These are phyloP conservation scores for Umimayanthus kanabou DNA, from an alignment of 92 coral and sea anemone species.

Conservation along the genomic window DNA sequence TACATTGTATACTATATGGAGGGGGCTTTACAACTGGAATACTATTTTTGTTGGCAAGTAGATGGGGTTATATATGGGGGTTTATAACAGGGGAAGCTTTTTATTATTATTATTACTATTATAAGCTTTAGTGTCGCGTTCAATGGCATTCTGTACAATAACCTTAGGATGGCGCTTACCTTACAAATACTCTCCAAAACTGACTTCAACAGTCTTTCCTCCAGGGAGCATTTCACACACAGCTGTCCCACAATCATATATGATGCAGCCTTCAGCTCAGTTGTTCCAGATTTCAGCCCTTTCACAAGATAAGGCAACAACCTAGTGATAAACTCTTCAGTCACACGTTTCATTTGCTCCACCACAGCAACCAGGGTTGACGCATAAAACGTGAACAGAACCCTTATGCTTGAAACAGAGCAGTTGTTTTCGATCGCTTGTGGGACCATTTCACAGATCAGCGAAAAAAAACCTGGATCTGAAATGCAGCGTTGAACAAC, in stretches of 20 bases:
- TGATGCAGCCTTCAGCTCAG: slow-evolving; percentile 81
- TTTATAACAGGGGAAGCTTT: too few species aligned
- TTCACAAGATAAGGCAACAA: slow-evolving; percentile 70
- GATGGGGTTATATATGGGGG: too few species aligned
- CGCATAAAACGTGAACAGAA: slow-evolving; percentile 88
- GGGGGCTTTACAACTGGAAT: too few species aligned
- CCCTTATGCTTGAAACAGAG: slow-evolving; percentile 68
- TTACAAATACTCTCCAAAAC: slow-evolving; percentile 81
- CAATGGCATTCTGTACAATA: not conserved
- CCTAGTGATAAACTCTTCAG: slow-evolving; percentile 73
- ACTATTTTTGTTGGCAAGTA: too few species aligned
- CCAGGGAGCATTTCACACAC: slow-evolving; percentile 77
- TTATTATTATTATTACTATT: too few species aligned
- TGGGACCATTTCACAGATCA: slow-evolving; percentile 78
- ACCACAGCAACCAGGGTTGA: slow-evolving; percentile 86
- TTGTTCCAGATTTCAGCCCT: slow-evolving; percentile 72
- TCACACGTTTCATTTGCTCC: slow-evolving; percentile 71
- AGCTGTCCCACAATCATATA: slow-evolving; percentile 95
- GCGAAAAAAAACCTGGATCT: slow-evolving; percentile 66
- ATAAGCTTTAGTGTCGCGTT: too few species aligned
- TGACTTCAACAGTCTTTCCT: slow-evolving; percentile 69
- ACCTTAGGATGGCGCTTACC: slow-evolving; percentile 47
- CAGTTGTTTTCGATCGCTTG: slow-evolving; percentile 55
- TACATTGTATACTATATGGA: too few species aligned
- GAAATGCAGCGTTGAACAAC: slow-evolving; percentile 82